These are phyloP conservation scores for Melanotaenia boesemani DNA, from an alignment of 2,797 vertebrate species.

Conservation along the genomic window DNA sequence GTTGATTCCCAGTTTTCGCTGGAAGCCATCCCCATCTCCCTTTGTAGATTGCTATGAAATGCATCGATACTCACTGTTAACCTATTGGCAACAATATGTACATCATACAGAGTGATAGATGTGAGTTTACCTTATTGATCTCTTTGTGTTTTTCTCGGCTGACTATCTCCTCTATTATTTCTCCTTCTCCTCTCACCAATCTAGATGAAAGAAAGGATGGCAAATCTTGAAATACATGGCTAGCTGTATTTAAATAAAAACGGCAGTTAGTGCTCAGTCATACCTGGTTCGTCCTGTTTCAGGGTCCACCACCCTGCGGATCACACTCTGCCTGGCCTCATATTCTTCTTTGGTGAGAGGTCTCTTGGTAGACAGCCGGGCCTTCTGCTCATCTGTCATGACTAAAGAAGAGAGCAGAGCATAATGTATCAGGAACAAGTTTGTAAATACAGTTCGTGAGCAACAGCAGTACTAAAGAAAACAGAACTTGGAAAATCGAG, in stretches of 20 bases:
- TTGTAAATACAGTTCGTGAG: not conserved
- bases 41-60: slow-evolving; percentile 88
- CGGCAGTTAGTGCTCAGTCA: not conserved
- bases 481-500: not conserved
- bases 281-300: slow-evolving; percentile 94
- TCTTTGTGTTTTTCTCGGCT: slow-evolving; percentile 93
- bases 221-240: not conserved
- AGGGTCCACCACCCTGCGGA: slow-evolving; percentile 91
- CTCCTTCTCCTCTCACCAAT: slow-evolving; percentile 94
- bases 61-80: slow-evolving; percentile 20
- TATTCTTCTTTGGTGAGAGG: slow-evolving; percentile 98
- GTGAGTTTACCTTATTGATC: slow-evolving; percentile 90
- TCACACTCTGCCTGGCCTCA: slow-evolving; percentile 93
- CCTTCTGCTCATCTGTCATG: slow-evolving; percentile 96
- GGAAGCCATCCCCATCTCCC: slow-evolving; percentile 90
- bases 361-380: slow-evolving; percentile 93
- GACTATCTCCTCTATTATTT: slow-evolving; percentile 96
- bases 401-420: slow-evolving; percentile 68
- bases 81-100: not conserved
- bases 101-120: not conserved
- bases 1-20: slow-evolving; percentile 86
- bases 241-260: not conserved
- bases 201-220: slow-evolving; percentile 68
- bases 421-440: not conserved
- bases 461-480: not conserved